Conservation (phyloP, 1,140 invertebrate genomes). For the Drosophila orosa region DNA sequence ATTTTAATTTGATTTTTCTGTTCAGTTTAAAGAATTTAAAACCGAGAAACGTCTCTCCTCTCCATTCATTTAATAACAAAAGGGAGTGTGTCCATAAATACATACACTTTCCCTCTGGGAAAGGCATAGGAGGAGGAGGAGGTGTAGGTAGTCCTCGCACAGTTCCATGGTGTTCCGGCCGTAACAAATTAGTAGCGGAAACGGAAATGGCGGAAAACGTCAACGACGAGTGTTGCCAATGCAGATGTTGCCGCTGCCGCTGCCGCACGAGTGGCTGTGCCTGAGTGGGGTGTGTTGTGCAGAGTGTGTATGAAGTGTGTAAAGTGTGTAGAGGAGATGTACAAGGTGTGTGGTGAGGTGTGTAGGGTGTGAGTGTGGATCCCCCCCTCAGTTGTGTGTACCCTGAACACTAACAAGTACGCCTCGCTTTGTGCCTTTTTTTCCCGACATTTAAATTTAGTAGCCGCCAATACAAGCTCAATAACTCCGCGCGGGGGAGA, state of each 20-base stretch:
- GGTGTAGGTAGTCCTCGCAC: background rate
- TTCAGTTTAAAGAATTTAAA: background rate
- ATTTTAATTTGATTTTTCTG: background rate
- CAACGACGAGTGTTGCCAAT: constrained; percentile 54
- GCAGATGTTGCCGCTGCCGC: constrained; percentile 44
- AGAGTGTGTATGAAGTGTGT: too few relatives aligned
- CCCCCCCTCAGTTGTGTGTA: background rate
- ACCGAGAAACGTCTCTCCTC: background rate
- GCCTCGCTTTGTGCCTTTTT: constrained; percentile 19
- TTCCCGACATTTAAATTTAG: constrained; percentile 47
- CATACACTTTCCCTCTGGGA: constrained; percentile 15
- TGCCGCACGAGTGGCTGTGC: constrained; percentile 14
- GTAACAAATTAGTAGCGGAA: constrained; percentile 73
- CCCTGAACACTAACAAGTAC: constrained; percentile 27
- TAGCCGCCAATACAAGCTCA: constrained; percentile 24
- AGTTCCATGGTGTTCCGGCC: constrained; percentile 39
- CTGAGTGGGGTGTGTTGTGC: background rate
- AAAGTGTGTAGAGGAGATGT: too few relatives aligned
- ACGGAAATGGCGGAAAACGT: constrained; percentile 74
- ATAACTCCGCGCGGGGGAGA: constrained; percentile 31
- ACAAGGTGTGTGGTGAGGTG: background rate
- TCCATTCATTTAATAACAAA: background rate
- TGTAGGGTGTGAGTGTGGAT: background rate
- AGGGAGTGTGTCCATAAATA: background rate
- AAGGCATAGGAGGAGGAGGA: background rate